Conservation (phyloP, 1,140 invertebrate genomes). For the Cherax destructor region DNA sequence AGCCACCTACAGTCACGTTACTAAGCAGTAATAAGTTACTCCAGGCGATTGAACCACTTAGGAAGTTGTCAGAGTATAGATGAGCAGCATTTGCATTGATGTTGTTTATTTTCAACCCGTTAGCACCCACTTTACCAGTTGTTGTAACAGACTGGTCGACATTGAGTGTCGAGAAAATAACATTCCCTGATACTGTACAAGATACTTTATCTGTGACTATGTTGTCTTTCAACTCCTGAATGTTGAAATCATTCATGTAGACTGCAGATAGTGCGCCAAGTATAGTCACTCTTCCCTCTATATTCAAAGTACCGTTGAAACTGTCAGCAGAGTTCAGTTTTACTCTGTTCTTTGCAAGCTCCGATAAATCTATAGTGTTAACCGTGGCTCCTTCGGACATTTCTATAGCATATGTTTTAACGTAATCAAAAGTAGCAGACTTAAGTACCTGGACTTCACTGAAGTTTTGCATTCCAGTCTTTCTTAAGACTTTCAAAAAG, state of each 20-base stretch:
- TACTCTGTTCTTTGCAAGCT: slow-evolving; percentile 9
- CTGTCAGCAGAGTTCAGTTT: background rate
- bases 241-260: slow-evolving; percentile 6
- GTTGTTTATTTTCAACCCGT: slow-evolving; percentile 38
- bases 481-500: slow-evolving; percentile 44
- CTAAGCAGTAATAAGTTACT: slow-evolving; percentile 7
- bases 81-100: slow-evolving; percentile 29
- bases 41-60: slow-evolving; percentile 16
- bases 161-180: slow-evolving; percentile 11
- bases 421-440: slow-evolving; percentile 3
- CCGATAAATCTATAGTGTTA: slow-evolving; percentile 38
- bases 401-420: slow-evolving; percentile 1
- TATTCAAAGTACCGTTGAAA: slow-evolving; percentile 20
- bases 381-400: slow-evolving; percentile 18
- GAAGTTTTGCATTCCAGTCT: slow-evolving; percentile 36
- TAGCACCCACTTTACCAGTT: slow-evolving; percentile 11
- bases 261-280: slow-evolving; percentile 1
- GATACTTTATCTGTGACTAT: slow-evolving; percentile 20
- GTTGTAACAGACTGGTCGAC: slow-evolving; percentile 36
- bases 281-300: slow-evolving; percentile 42
- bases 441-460: slow-evolving; percentile 25
- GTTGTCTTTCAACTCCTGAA: slow-evolving; percentile 33
- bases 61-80: slow-evolving; percentile 21
- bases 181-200: background rate
- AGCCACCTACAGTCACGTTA: slow-evolving; percentile 28